Evolutionary conservation across 35 echinoderm and acorn worm genomes (phyloP), one percentile per base, ranked within the genome.

Genomic region (Ptychodera flava): DNA sequence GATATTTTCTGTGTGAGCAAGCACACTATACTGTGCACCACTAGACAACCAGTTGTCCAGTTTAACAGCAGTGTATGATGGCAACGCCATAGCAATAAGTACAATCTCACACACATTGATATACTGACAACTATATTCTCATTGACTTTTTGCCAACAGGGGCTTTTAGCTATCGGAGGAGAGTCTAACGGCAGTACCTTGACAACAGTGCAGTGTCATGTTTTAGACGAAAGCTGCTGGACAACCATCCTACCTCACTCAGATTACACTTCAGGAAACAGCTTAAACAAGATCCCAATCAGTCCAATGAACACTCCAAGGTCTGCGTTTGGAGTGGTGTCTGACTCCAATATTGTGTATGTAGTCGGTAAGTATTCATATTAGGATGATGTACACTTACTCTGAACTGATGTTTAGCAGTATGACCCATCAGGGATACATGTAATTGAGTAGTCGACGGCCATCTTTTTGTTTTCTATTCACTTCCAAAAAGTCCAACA

Each of bases 121-220:
- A n/a, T n/a, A n/a, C n/a, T n/a, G n/a, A n/a, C n/a, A n/a, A n/a
- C n/a, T n/a, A n/a, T n/a, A n/a, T n/a, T n/a, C n/a, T n/a, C n/a
- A n/a, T n/a, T n/a, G n/a, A n/a, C n/a, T n/a, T n/a, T n/a, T n/a
- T n/a, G 32, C 1, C 27, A 1, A 64, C 35, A 88, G 86, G 33
- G 79, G 1, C 32, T 88, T 35, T 28, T 88, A 30, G 86, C 86
- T n/a, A 29, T 88, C 27, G 86, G 86, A 35, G 86, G 86, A 29
- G 86, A 88, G 33, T 35, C 33, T 28, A 35, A 79, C 52, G 86
- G 86, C 0, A 80, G 35, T 80, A 37, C 86, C 31, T 78, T 88
- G 28, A 81, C 32, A 16, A 36, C 33, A 37, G 34, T 78, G 33
- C 78, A 88, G 14, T 37, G 78, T 37, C 38, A 37, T 32, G 34